phyloP scores from a whole-genome alignment of 1,140 invertebrate genomes.

The Pachyrhynchus sulphureomaculatus region DNA sequence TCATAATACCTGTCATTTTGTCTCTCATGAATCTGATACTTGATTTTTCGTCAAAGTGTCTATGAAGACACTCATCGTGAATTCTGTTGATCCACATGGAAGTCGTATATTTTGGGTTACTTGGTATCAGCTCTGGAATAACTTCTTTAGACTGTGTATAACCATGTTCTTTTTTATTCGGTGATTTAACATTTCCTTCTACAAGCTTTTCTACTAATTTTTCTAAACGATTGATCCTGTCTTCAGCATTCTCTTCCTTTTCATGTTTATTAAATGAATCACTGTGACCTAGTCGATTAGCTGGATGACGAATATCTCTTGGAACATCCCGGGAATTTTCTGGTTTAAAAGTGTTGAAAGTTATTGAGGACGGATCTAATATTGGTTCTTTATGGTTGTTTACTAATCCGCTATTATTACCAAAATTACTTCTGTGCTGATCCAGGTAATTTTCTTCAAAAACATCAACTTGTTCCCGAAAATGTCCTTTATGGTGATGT shows the following conservation, averaged over 20 bases:
- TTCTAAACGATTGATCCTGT: slow-evolving; percentile 37
- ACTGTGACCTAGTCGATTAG: not conserved
- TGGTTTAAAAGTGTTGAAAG: slow-evolving; percentile 2
- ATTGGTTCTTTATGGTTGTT: not conserved
- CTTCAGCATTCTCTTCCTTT: slow-evolving; percentile 9
- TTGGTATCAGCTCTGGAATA: slow-evolving; percentile 31
- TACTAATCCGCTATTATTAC: not conserved
- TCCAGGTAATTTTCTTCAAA: slow-evolving; percentile 18
- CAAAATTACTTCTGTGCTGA: not conserved
- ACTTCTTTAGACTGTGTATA: not conserved
- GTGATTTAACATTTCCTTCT: slow-evolving; percentile 14
- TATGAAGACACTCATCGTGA: slow-evolving; percentile 31
- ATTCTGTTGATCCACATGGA: slow-evolving; percentile 41
- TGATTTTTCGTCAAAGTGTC: slow-evolving; percentile 36
- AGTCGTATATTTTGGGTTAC: slow-evolving; percentile 32
- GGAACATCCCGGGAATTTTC: not conserved
- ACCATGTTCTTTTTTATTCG: not conserved
- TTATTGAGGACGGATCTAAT: slow-evolving; percentile 12
- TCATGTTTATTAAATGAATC: not conserved
- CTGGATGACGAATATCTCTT: not conserved
- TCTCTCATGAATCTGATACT: slow-evolving; percentile 31
- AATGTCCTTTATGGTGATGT: not conserved
- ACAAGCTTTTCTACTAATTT: slow-evolving; percentile 37
- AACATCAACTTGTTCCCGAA: not conserved
- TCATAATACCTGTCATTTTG: slow-evolving; percentile 39